phyloP scores from a whole-genome alignment of 2,113 vertebrate species.

The Rhadina sibilatrix region DNA sequence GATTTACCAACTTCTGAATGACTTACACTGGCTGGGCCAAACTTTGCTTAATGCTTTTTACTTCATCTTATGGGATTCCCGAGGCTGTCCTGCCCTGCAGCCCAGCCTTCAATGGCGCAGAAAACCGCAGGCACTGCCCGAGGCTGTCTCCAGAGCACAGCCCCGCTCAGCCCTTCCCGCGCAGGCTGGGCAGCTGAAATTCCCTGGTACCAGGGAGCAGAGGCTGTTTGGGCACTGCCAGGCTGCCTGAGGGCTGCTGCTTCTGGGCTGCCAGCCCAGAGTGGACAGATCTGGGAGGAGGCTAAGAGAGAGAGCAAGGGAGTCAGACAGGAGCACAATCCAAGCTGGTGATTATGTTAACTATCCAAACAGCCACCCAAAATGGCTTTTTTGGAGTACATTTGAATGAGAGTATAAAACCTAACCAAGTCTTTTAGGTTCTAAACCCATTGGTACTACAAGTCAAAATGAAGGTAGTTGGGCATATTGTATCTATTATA shows the following conservation, averaged over 20 bases:
- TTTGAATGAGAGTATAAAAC: neutral
- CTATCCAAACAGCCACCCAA: neutral
- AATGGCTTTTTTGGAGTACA: neutral
- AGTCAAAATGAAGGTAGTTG: neutral
- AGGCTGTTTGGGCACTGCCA: neutral
- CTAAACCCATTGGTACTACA: neutral
- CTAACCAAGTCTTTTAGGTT: neutral
- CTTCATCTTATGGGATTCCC: neutral
- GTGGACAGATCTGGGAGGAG: neutral
- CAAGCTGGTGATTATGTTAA: neutral
- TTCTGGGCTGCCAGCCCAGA: neutral
- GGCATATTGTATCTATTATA: neutral
- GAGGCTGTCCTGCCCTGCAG: neutral
- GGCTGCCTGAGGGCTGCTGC: neutral
- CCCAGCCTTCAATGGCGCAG: neutral
- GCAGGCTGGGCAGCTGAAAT: neutral
- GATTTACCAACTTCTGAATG: neutral
- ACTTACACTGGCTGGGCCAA: neutral
- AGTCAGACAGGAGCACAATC: neutral
- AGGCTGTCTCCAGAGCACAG: neutral
- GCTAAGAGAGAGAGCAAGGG: neutral
- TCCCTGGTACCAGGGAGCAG: fast-evolving
- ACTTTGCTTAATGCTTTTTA: neutral
- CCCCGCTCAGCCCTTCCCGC: neutral
- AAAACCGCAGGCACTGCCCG: neutral